phyloP scores from a whole-genome alignment of 2,113 vertebrate genomes.

The Sapayoa aenigma region DNA sequence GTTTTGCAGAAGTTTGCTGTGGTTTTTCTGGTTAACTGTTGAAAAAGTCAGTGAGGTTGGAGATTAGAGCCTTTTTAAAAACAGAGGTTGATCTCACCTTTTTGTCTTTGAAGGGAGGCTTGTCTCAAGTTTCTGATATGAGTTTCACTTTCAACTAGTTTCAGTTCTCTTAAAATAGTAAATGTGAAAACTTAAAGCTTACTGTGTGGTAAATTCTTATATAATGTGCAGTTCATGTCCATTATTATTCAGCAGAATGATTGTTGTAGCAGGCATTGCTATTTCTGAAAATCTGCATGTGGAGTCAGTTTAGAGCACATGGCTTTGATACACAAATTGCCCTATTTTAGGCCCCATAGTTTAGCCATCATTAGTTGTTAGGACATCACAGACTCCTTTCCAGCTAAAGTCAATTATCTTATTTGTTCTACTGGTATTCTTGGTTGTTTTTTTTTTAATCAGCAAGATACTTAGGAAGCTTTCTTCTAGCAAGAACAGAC shows the following conservation, averaged over 20 bases:
- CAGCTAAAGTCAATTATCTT: background rate
- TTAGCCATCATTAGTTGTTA: background rate
- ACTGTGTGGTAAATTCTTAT: background rate
- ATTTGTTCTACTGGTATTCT: background rate
- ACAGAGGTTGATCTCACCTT: background rate
- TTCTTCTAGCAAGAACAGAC: background rate
- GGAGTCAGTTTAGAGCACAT: slow-evolving; percentile 3
- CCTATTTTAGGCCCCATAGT: background rate
- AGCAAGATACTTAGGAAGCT: background rate
- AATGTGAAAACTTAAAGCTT: background rate
- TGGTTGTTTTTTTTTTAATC: background rate
- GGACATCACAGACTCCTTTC: background rate
- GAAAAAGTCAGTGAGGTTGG: background rate
- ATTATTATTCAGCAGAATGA: background rate
- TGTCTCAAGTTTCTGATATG: background rate
- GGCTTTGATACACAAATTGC: background rate
- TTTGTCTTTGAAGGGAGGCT: background rate
- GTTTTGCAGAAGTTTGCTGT: background rate
- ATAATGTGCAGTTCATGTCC: background rate
- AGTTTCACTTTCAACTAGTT: background rate
- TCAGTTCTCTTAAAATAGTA: background rate
- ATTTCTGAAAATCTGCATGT: background rate
- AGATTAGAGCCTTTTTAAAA: background rate
- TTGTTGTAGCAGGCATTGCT: background rate
- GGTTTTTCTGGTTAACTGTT: background rate